phyloP scores from a whole-genome alignment of 2,113 vertebrate species.

The Isurus oxyrinchus region DNA sequence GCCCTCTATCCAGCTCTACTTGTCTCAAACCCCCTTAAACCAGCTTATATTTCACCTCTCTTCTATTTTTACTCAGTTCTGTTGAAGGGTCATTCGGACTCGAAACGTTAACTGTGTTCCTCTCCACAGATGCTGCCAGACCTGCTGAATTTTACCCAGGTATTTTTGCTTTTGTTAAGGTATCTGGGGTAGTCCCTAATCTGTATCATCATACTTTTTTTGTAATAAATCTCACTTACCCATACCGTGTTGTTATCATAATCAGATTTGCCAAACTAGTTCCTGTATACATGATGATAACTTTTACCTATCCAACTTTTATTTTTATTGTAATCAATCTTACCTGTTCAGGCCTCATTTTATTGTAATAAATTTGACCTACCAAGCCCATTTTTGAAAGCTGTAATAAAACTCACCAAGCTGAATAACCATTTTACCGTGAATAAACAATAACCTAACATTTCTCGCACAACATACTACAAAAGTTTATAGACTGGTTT shows the following conservation, averaged over 20 bases:
- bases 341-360: not conserved
- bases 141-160: too few relatives aligned
- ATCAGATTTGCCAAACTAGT: not conserved
- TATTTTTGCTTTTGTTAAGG: not conserved
- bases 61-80: too few relatives aligned
- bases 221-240: not conserved
- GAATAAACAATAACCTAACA: not conserved
- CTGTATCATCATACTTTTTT: not conserved
- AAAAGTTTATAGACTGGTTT: not conserved
- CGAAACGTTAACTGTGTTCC: too few relatives aligned
- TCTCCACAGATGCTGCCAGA: too few relatives aligned
- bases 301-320: not conserved
- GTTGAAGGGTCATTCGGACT: too few relatives aligned
- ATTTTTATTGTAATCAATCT: not conserved
- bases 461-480: not conserved
- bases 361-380: not conserved
- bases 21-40: too few relatives aligned
- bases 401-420: not conserved
- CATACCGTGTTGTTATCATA: not conserved
- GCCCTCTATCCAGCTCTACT: too few relatives aligned
- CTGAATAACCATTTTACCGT: not conserved
- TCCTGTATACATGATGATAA: not conserved
- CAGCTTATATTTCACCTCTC: too few relatives aligned
- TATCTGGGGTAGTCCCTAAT: not conserved
- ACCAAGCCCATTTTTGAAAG: not conserved